A percentile compares a stretch with the other conserved stretches of the same genome.
Evolutionary conservation across 2,797 vertebrate species (phyloP).

Genomic region (Coilia nasus): DNA sequence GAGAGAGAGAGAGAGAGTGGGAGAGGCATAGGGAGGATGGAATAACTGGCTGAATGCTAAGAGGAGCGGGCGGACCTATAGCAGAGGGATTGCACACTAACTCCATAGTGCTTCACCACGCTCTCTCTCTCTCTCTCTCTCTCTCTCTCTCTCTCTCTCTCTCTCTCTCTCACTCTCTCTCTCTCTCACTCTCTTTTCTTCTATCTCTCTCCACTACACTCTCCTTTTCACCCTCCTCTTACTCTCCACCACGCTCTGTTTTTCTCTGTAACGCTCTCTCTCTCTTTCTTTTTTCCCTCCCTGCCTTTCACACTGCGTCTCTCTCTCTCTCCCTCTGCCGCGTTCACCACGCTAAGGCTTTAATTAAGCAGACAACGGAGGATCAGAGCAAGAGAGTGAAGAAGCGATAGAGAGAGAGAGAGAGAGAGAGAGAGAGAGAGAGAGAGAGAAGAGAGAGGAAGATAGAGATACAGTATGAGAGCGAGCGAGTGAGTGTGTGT

Average conservation of each 20-base stretch:
- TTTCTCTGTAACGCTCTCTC: slow-evolving; percentile 16
- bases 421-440: background rate
- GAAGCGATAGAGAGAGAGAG: slow-evolving; percentile 48
- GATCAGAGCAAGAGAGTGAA: background rate
- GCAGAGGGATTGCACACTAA: slow-evolving; percentile 51
- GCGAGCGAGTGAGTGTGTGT: slow-evolving; percentile 37
- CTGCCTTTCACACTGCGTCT: background rate
- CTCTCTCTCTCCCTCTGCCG: slow-evolving; percentile 31
- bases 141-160: background rate
- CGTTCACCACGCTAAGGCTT: slow-evolving; percentile 5
- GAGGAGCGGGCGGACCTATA: slow-evolving; percentile 58
- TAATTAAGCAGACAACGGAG: slow-evolving; percentile 20
- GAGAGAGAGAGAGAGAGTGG: slow-evolving; percentile 38
- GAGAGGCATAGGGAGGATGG: slow-evolving; percentile 30
- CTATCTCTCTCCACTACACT: background rate
- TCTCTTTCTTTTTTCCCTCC: background rate
- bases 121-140: slow-evolving; percentile 45
- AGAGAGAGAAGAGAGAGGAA: slow-evolving; percentile 55
- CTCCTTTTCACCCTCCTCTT: background rate
- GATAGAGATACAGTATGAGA: too few species aligned
- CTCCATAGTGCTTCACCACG: slow-evolving; percentile 46
- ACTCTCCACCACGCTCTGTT: slow-evolving; percentile 19
- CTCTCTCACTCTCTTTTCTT: slow-evolving; percentile 8
- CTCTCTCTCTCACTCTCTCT: background rate
- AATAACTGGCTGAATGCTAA: slow-evolving; percentile 60